phyloP scores from a whole-genome alignment of 92 coral and sea anemone genomes.

The Palythoa grandis region DNA sequence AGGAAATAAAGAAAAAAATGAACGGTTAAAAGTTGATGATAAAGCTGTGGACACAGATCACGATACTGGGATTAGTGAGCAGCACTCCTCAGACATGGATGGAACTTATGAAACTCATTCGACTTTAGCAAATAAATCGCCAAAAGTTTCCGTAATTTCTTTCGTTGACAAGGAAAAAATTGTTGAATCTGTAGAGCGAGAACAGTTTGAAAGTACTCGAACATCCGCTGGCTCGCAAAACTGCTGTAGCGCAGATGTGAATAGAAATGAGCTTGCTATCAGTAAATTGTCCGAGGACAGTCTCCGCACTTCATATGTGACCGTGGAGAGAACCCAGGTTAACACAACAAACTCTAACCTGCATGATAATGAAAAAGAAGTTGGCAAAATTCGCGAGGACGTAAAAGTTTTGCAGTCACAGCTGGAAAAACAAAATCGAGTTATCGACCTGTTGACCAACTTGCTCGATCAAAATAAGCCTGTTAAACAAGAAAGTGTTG shows the following conservation, averaged over 20 bases:
- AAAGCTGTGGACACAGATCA: slow-evolving; percentile 74
- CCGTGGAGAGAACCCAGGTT: background rate
- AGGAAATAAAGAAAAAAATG: background rate
- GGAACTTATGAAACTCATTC: slow-evolving; percentile 48
- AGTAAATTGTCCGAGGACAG: background rate
- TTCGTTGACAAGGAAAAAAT: background rate
- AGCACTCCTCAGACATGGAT: slow-evolving; percentile 63
- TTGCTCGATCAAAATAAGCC: slow-evolving; percentile 12
- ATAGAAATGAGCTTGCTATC: background rate
- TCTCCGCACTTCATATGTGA: background rate
- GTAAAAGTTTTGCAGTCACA: slow-evolving; percentile 14
- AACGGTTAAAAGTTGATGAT: background rate
- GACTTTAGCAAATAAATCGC: background rate
- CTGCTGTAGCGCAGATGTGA: background rate
- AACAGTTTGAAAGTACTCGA: background rate
- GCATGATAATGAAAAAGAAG: slow-evolving; percentile 9
- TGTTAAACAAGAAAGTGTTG: background rate
- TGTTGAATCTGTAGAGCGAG: background rate
- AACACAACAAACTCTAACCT: background rate
- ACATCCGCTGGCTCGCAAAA: background rate
- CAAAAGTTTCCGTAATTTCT: background rate
- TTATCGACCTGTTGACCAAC: slow-evolving; percentile 10
- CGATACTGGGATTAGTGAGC: slow-evolving; percentile 87
- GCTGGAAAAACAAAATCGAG: slow-evolving; percentile 15
- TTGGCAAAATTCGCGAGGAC: background rate